Evolutionary conservation across 2,797 vertebrate genomes (phyloP), one percentile per base, ranked within the genome.

Genomic region (Ataeniobius toweri): DNA sequence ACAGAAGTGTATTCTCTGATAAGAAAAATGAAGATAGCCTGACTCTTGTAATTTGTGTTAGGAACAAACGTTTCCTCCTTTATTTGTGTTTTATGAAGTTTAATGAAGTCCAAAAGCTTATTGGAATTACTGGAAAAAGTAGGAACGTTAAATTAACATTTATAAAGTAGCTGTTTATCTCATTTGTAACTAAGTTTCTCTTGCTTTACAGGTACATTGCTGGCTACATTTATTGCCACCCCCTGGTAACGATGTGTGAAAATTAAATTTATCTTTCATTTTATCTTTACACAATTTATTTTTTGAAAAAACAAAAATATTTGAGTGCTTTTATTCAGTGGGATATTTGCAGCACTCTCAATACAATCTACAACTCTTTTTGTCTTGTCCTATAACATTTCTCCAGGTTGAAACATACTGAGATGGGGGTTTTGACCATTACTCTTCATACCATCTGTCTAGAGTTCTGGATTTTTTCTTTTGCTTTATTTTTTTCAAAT

Each of bases 1-100:
- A 75, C 78, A 39, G 68, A 78, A 81, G 84, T 71, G 84, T 85
- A 81, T 77, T 74, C 73, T 81, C 76, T 83, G 82, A 90, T 86
- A 65, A 75, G 46, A 50, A 51, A 39, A 24, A 2, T 14, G 46
- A 51, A 28, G 22, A 51, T 39, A 24, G 44, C 46, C 48, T 41
- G 28, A 65, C 31, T 65, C 50, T 51, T 75, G 59, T 67, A 46
- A n/a, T 44, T 68, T 67, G 8, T 10, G 18, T 12, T 24, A 41
- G 36, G 63, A n/a, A 46, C 22, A 68, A 68, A 68, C 24, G 14
- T 68, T 44, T 46, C 10, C 67, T 16, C 41, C 22, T 68, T 46
- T n/a, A 68, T 68, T 68, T 68, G 12, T 46, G 41, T 68, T 68
- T 46, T 46, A n/a, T 16, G 22, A 68, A 68, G 65, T 24, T 41